These are phyloP conservation scores for Carassius gibelio DNA, from an alignment of 2,113 vertebrate species.

Conservation along the genomic window DNA sequence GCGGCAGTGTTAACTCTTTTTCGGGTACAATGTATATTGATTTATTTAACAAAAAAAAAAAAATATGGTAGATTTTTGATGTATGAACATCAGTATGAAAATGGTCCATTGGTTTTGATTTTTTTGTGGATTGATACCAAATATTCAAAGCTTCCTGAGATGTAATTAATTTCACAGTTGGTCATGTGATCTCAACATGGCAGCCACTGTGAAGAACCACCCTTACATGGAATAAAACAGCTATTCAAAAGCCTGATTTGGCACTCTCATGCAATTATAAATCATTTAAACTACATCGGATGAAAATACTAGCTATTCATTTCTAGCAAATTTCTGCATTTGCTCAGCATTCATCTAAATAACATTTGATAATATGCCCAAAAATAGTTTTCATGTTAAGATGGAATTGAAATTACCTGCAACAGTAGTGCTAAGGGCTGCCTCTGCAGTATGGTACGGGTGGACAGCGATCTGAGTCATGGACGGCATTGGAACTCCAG, in stretches of 20 bases:
- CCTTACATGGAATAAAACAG: neutral
- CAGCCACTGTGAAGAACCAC: neutral
- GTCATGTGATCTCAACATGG: neutral
- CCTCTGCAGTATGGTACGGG: constrained; percentile 92
- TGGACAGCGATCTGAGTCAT: constrained; percentile 98
- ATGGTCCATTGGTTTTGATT: too few relatives aligned
- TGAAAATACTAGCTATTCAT: neutral
- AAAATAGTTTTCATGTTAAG: neutral
- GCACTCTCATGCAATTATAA: neutral
- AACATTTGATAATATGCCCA: neutral
- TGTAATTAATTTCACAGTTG: neutral
- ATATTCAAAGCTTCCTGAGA: neutral
- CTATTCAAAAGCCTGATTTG: neutral
- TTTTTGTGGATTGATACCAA: too few relatives aligned
- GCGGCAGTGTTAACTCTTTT: too few relatives aligned
- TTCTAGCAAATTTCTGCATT: neutral
- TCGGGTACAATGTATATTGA: too few relatives aligned
- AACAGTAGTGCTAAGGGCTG: constrained; percentile 92
- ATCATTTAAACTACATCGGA: neutral
- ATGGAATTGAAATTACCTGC: constrained; percentile 75
- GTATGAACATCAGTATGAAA: too few relatives aligned
- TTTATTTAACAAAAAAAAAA: too few relatives aligned
- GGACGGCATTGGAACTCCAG: constrained; percentile 89
- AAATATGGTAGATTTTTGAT: too few relatives aligned
- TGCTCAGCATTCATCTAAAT: neutral